phyloP scores from a whole-genome alignment of 2,888 invertebrate genomes.

The Lampropteryx suffumata region DNA sequence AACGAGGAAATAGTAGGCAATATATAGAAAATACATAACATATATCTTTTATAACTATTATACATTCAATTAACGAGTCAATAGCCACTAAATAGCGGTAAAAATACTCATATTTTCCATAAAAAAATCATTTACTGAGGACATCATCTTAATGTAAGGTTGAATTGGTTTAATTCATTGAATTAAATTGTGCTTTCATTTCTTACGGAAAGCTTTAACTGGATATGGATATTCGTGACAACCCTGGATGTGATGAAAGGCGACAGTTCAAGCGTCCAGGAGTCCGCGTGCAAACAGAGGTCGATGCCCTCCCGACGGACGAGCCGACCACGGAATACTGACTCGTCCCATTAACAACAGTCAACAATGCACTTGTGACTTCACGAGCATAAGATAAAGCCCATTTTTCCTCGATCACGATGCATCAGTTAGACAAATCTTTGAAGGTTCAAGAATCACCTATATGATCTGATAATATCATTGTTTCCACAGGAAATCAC shows the following conservation, averaged over 20 bases:
- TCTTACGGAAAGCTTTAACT: no score
- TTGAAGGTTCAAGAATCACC: constrained; percentile 40
- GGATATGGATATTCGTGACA: constrained; percentile 38
- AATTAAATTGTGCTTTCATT: no score
- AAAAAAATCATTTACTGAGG: no score
- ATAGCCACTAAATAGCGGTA: no score
- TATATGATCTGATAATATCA: constrained; percentile 35
- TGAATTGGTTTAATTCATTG: no score
- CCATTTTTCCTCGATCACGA: constrained; percentile 34
- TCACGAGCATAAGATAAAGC: constrained; percentile 39
- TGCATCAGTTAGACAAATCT: constrained; percentile 42
- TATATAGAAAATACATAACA: no score
- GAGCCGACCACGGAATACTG: constrained; percentile 67
- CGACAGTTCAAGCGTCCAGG: constrained; percentile 69
- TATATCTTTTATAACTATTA: no score
- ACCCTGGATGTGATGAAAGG: constrained; percentile 47
- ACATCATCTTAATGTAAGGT: no score
- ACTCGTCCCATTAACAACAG: constrained; percentile 54
- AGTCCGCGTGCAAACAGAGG: constrained; percentile 59
- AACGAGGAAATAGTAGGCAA: no score
- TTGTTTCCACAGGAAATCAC: constrained; percentile 44
- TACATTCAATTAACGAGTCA: no score
- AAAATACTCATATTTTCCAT: no score
- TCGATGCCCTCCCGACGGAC: constrained; percentile 63
- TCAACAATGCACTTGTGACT: constrained; percentile 46